phyloP scores from a whole-genome alignment of 2,113 vertebrate genomes.

The Calypte anna region DNA sequence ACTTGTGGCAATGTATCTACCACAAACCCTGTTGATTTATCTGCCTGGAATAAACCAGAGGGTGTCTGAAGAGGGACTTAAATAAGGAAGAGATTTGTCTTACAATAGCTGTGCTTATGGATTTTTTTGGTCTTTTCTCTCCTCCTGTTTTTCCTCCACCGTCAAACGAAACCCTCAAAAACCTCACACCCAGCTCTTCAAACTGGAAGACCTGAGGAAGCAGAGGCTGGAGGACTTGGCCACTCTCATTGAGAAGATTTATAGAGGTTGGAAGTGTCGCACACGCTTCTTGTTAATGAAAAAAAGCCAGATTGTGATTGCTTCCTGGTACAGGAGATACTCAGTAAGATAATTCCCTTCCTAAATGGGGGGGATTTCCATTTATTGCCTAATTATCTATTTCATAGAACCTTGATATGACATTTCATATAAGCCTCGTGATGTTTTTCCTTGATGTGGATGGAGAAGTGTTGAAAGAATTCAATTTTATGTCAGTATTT shows the following conservation, averaged over 20 bases:
- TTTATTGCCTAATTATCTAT: neutral
- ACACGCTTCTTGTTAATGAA: slow-evolving; percentile 91
- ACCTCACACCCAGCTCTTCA: slow-evolving; percentile 84
- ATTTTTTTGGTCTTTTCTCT: neutral
- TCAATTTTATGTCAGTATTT: neutral
- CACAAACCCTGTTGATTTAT: neutral
- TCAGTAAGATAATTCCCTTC: slow-evolving; percentile 79
- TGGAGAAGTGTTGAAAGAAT: neutral
- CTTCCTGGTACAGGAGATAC: slow-evolving; percentile 91
- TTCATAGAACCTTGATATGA: neutral
- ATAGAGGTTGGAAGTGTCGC: slow-evolving; percentile 93
- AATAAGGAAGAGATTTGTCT: neutral
- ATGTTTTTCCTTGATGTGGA: neutral
- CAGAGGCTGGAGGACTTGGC: slow-evolving; percentile 91
- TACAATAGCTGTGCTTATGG: neutral
- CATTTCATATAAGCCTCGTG: neutral
- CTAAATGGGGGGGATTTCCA: neutral
- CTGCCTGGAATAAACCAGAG: neutral
- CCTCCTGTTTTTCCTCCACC: neutral
- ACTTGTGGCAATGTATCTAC: neutral
- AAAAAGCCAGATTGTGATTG: slow-evolving; percentile 90
- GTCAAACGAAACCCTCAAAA: neutral
- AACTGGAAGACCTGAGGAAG: slow-evolving; percentile 90
- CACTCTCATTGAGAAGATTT: slow-evolving; percentile 95
- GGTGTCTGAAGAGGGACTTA: neutral